Conservation (phyloP, 2,888 invertebrate genomes). For the Lomographa bimaculata region DNA sequence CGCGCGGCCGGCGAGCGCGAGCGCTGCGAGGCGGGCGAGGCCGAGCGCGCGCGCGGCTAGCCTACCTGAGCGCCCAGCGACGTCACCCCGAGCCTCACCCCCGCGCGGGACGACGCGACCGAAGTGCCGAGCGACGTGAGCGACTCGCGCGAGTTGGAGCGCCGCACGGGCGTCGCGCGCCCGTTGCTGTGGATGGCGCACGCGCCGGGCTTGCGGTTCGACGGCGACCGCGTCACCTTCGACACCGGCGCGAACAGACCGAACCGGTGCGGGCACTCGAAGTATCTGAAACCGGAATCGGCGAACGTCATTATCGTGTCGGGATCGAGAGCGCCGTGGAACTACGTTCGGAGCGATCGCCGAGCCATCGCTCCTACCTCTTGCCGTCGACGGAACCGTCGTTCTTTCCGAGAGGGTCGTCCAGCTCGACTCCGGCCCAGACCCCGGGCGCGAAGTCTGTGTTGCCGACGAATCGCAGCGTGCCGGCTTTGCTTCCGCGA, state of each 20-base stretch:
- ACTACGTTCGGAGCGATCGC: too few species aligned
- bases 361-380: too few species aligned
- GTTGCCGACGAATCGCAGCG: conserved; percentile 92
- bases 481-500: conserved; percentile 94
- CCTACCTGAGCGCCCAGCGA: conserved; percentile 87
- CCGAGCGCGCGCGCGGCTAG: conserved; percentile 82
- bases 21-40: conserved; percentile 62
- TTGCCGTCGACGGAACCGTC: conserved; percentile 97
- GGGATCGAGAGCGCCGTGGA: too few species aligned
- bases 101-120: conserved; percentile 84
- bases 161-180: conserved; percentile 83
- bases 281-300: conserved; percentile 88
- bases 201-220: conserved; percentile 85
- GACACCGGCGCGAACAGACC: conserved; percentile 96
- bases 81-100: conserved; percentile 90
- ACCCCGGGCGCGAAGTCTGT: conserved; percentile 96
- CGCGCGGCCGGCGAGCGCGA: conserved; percentile 52
- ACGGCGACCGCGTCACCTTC: conserved; percentile 94
- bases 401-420: conserved; percentile 97
- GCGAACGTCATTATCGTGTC: too few species aligned
- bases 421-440: conserved; percentile 98
- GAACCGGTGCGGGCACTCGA: conserved; percentile 94
- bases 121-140: conserved; percentile 87
- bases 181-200: conserved; percentile 86
- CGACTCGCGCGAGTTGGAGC: conserved; percentile 94